Evolutionary conservation across 30 jellyfish, hydroid and myxozoan genomes (phyloP).

Genomic region (Cassiopea andromeda): DNA sequence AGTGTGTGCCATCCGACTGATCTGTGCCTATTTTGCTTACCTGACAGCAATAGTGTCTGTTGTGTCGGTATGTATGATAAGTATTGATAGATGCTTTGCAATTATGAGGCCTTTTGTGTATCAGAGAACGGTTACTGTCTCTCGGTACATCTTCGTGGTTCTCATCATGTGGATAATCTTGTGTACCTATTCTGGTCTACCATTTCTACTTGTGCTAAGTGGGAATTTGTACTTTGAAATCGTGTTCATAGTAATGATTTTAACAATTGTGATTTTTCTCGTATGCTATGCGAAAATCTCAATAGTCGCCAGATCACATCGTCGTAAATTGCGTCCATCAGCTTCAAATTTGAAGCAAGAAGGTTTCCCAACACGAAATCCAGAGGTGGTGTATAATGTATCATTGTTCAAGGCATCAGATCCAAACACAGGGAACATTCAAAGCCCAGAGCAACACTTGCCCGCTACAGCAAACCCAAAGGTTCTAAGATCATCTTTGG

Average conservation of each 20-base stretch:
- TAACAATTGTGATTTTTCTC: slow-evolving; percentile 1
- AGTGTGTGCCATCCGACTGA: slow-evolving; percentile 40
- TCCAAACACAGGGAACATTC: too few relatives aligned
- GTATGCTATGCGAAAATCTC: slow-evolving; percentile 21
- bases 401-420: too few relatives aligned
- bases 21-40: slow-evolving; percentile 47
- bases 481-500: too few relatives aligned
- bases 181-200: slow-evolving; percentile 23
- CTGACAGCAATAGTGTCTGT: slow-evolving; percentile 31
- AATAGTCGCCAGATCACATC: slow-evolving; percentile 31
- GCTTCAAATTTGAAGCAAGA: neutral
- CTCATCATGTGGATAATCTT: slow-evolving; percentile 12
- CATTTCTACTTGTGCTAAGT: slow-evolving; percentile 24
- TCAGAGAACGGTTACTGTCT: slow-evolving; percentile 4
- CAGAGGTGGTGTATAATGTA: too few relatives aligned
- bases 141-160: neutral
- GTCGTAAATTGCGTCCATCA: slow-evolving; percentile 29
- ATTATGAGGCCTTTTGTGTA: slow-evolving; percentile 51
- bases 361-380: neutral
- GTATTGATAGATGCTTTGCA: slow-evolving; percentile 53
- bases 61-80: slow-evolving; percentile 38
- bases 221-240: slow-evolving; percentile 27
- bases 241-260: slow-evolving; percentile 31
- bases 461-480: too few relatives aligned
- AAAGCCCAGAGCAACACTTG: too few relatives aligned